These are phyloP conservation scores for Epistrophella euchroma DNA, from an alignment of 2,888 invertebrate genomes.

Conservation along the genomic window DNA sequence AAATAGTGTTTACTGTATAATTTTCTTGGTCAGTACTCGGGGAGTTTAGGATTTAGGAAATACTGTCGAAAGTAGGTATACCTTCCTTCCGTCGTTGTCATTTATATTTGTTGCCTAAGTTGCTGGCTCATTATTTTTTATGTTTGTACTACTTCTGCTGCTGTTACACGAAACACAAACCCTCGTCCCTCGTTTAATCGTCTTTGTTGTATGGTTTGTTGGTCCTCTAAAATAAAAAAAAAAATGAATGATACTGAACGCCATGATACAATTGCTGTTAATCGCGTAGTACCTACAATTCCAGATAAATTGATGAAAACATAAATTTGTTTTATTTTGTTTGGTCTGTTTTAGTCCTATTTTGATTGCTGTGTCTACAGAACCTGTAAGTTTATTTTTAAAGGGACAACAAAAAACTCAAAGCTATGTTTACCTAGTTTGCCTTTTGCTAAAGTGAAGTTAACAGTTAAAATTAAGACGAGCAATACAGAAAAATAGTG, in stretches of 20 bases:
- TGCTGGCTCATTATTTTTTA: not conserved
- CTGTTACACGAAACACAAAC: not conserved
- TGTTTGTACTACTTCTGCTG: not conserved
- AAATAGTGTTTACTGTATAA: not conserved
- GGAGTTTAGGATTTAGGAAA: not conserved
- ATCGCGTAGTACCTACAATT: slow-evolving; percentile 57
- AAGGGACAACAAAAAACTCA: not conserved
- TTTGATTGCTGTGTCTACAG: not conserved
- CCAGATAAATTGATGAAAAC: slow-evolving; percentile 12
- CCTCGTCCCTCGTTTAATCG: not conserved
- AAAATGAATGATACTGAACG: slow-evolving; percentile 9
- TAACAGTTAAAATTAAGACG: not conserved
- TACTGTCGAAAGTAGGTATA: not conserved
- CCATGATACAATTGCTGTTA: slow-evolving; percentile 52
- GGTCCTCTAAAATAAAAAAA: not conserved
- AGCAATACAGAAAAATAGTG: not conserved
- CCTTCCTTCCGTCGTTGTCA: not conserved
- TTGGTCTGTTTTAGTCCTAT: not conserved
- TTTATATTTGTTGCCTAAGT: not conserved
- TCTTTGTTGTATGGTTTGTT: not conserved
- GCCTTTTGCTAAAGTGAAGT: not conserved
- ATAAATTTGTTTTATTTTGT: not conserved
- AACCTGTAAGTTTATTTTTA: not conserved
- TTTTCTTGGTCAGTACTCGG: not conserved
- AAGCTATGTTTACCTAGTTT: not conserved